phyloP scores from a whole-genome alignment of 2,113 vertebrate species.

The Corythornis cristatus region DNA sequence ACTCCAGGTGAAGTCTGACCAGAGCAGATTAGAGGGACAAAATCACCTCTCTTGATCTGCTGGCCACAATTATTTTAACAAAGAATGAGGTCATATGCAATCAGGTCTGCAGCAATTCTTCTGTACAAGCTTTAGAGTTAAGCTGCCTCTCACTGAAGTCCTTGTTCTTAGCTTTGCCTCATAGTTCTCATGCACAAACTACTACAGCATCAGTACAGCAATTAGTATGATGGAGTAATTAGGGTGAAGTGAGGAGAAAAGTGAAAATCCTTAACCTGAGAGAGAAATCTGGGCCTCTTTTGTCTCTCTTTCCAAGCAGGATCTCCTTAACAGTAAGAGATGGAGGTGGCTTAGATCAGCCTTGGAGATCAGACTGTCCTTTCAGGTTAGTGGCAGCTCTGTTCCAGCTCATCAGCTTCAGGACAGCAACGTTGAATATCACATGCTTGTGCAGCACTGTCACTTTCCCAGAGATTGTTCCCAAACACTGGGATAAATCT shows the following conservation, averaged over 20 bases:
- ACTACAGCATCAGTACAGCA: not conserved
- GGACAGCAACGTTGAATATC: not conserved
- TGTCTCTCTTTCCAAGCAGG: not conserved
- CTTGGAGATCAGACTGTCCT: not conserved
- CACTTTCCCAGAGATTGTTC: not conserved
- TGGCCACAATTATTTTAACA: not conserved
- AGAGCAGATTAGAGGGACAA: no score
- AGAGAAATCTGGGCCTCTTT: not conserved
- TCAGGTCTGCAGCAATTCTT: not conserved
- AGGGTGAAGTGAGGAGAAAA: not conserved
- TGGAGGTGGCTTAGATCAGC: not conserved
- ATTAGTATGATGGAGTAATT: not conserved
- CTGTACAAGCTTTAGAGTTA: not conserved
- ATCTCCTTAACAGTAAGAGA: not conserved
- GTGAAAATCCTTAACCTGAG: not conserved
- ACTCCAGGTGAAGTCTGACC: no score
- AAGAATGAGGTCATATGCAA: not conserved
- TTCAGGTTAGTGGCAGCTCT: not conserved
- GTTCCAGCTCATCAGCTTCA: not conserved
- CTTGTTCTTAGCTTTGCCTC: not conserved
- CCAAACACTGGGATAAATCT: not conserved
- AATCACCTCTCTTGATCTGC: no score
- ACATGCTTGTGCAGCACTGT: accelerated
- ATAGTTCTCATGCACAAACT: not conserved
- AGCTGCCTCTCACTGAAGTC: not conserved